phyloP scores from a whole-genome alignment of 2,797 vertebrate genomes.

The Corythornis leucogaster region DNA sequence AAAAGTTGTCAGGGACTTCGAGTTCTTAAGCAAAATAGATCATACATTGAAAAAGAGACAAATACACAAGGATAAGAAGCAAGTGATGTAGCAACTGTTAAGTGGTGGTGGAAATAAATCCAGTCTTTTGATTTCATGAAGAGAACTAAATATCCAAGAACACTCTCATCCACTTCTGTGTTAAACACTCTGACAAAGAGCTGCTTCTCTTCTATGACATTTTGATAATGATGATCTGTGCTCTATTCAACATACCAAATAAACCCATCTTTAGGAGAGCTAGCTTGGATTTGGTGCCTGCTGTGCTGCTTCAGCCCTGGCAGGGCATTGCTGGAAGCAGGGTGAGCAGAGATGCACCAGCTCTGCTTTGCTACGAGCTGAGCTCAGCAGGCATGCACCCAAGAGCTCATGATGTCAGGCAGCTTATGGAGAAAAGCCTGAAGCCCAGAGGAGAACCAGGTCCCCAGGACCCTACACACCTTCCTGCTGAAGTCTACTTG shows the following conservation, averaged over 20 bases:
- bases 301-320: not conserved
- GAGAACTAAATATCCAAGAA: not conserved
- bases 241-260: rapidly evolving
- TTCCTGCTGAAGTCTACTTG: not conserved
- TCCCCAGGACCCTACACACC: not conserved
- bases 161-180: not conserved
- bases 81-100: not conserved
- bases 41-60: not conserved
- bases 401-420: not conserved
- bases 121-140: not conserved
- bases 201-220: not conserved
- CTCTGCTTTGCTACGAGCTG: not conserved
- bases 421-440: not conserved
- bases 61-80: not conserved
- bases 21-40: not conserved
- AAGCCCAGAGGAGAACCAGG: not conserved
- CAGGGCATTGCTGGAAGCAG: not conserved
- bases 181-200: not conserved
- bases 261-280: not conserved
- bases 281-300: not conserved
- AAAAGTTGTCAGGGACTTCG: not conserved
- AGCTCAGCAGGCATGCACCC: not conserved
- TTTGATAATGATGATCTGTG: not conserved
- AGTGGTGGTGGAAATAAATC: not conserved
- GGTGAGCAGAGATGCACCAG: not conserved